Evolutionary conservation across 1,140 invertebrate species (phyloP), one percentile per base, ranked within the genome.

Genomic region (Drosophila serrata): DNA sequence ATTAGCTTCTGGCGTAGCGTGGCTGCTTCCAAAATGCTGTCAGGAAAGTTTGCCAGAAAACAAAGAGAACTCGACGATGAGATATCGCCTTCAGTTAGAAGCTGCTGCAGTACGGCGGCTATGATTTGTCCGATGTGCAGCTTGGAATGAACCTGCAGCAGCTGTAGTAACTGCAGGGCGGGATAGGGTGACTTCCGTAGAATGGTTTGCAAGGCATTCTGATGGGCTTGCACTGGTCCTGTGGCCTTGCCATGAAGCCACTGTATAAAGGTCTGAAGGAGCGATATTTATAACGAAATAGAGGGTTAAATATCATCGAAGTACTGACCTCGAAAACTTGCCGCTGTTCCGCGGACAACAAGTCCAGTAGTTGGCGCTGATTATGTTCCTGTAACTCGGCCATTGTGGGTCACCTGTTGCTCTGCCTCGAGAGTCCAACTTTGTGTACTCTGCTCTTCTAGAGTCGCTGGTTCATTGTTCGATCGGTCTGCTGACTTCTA

Each of bases 31-130:
- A 91, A 33, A 46, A 88, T 57, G 39, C 39, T 45, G 12, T 56
- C 63, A 1, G 88, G 84, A 61, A 91, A 67, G 39, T 88, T 91
- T 1, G 80, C 82, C n/a, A 91, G 40, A 27, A 91, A 43, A 75
- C 75, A 88, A 61, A 91, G 75, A 6, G 79, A 67, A 6, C 53
- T 58, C 17, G 78, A 33, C 33, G 68, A 74, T 29, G 55, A 46
- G 24, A 49, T 65, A 81, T 86, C 58, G 17, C 37, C 22, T 9
- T 78, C 60, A 4, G 19, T 19, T 8, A 91, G 55, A 51, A 90
- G 43, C 17, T 82, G 61, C 1, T 59, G 62, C 1, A 90, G 42
- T 13, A 69, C 65, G 2, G 39, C 43, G 24, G 48, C 51, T 3
- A 87, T 80, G 7, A 86, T 87, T 12, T 70, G 60, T 11, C 72